These are phyloP conservation scores for Neotragus moschatus DNA, from an alignment of 2,113 vertebrate genomes.

Conservation along the genomic window DNA sequence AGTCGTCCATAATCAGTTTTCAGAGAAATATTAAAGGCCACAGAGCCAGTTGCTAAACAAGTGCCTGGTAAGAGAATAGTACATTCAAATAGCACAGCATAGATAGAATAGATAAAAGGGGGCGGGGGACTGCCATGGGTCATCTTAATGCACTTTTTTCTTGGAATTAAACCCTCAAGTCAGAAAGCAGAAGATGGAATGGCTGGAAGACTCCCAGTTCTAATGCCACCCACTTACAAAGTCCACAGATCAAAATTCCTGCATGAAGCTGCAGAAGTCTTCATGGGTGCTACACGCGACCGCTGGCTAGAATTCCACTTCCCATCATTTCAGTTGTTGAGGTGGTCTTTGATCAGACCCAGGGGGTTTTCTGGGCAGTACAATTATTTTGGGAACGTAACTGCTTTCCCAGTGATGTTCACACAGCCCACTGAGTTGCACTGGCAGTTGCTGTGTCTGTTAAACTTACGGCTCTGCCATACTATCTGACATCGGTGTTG, in stretches of 20 bases:
- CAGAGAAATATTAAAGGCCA: constrained; percentile 24
- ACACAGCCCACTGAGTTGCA: not conserved
- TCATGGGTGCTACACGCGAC: not conserved
- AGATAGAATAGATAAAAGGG: constrained; percentile 48
- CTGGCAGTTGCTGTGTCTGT: not conserved
- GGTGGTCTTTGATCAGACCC: not conserved
- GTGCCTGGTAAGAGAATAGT: constrained; percentile 16
- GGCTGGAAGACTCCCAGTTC: not conserved
- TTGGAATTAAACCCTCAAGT: constrained; percentile 57
- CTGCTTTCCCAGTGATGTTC: not conserved
- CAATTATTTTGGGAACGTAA: not conserved
- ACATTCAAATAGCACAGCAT: constrained; percentile 48
- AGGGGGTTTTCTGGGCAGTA: not conserved
- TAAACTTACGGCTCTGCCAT: not conserved
- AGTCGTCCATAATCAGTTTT: constrained; percentile 24
- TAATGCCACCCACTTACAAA: constrained; percentile 18
- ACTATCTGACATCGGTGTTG: not conserved
- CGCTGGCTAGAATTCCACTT: not conserved
- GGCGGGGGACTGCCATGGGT: not conserved
- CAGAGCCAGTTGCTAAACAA: constrained; percentile 7
- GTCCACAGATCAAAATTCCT: not conserved
- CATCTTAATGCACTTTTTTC: constrained; percentile 43
- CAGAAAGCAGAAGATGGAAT: constrained; percentile 12
- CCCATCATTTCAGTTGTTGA: not conserved
- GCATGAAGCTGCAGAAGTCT: not conserved